Evolutionary conservation across 2,113 vertebrate species (phyloP).

Genomic region (Oryzias woworae): DNA sequence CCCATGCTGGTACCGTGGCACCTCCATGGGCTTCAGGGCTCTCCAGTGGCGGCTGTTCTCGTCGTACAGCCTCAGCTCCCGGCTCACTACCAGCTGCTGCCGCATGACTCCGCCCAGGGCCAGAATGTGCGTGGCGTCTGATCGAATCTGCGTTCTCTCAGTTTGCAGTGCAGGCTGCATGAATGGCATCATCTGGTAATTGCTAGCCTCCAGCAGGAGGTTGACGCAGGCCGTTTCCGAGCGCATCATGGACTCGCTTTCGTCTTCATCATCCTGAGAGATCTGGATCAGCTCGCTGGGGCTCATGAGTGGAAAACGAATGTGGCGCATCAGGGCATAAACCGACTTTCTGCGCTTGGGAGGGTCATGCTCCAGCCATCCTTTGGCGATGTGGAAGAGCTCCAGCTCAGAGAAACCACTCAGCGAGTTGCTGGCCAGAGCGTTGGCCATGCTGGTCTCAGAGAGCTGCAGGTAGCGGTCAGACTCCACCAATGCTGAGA

Average conservation of each 20-base stretch:
- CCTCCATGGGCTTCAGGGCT: constrained; percentile 80
- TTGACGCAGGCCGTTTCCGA: constrained; percentile 77
- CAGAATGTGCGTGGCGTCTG: constrained; percentile 75
- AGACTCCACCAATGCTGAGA: constrained; percentile 63
- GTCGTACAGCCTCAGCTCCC: constrained; percentile 78
- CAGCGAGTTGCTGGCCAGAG: constrained; percentile 74
- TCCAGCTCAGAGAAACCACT: constrained; percentile 77
- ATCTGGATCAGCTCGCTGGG: constrained; percentile 79
- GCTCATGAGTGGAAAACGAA: constrained; percentile 82
- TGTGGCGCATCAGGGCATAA: constrained; percentile 74
- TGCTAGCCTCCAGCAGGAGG: constrained; percentile 83
- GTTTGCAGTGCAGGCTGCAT: constrained; percentile 81
- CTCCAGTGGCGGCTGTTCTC: constrained; percentile 69
- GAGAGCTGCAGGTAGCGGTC: constrained; percentile 71
- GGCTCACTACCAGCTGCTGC: constrained; percentile 83
- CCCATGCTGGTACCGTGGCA: constrained; percentile 81
- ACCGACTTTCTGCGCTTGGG: constrained; percentile 48
- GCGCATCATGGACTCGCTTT: constrained; percentile 68
- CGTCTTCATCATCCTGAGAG: constrained; percentile 76
- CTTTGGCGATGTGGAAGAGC: constrained; percentile 74
- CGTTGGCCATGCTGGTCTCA: constrained; percentile 61
- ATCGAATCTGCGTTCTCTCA: constrained; percentile 80
- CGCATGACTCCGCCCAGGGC: constrained; percentile 81
- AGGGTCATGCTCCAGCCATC: constrained; percentile 73
- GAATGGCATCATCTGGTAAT: constrained; percentile 85